Conservation (phyloP, 2,113 vertebrate genomes). For the Gymnarchus niloticus region DNA sequence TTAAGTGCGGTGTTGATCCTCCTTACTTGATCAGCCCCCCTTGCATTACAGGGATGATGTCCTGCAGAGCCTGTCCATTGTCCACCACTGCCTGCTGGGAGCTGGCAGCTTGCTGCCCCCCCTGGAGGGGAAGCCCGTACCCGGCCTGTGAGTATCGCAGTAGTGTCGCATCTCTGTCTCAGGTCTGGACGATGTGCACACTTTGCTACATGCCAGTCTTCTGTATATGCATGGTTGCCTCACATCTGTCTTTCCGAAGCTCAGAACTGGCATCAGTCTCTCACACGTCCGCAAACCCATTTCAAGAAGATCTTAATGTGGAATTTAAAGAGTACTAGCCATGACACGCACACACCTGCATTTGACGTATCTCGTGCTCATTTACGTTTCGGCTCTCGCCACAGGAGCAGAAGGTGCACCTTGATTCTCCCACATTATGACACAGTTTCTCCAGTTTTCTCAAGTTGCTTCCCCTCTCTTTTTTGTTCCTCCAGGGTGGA, state of each 20-base stretch:
- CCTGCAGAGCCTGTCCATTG: slow-evolving; percentile 84
- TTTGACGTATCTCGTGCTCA: not conserved
- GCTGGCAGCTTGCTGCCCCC: slow-evolving; percentile 86
- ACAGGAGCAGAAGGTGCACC: too few species aligned
- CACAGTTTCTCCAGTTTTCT: too few species aligned
- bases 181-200: not conserved
- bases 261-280: not conserved
- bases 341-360: not conserved
- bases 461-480: not conserved
- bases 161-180: not conserved
- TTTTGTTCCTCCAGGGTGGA: slow-evolving; percentile 73
- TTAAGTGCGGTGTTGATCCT: too few species aligned
- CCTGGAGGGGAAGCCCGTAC: slow-evolving; percentile 78
- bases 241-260: not conserved
- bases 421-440: too few species aligned
- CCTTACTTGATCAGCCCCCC: not conserved
- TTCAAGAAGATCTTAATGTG: not conserved
- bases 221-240: not conserved
- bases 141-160: slow-evolving; percentile 75
- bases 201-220: not conserved
- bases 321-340: not conserved
- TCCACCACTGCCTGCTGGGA: slow-evolving; percentile 92
- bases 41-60: slow-evolving; percentile 80
- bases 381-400: too few species aligned
- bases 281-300: not conserved